phyloP scores from a whole-genome alignment of 2,888 invertebrate genomes.

The Unio pictorum region DNA sequence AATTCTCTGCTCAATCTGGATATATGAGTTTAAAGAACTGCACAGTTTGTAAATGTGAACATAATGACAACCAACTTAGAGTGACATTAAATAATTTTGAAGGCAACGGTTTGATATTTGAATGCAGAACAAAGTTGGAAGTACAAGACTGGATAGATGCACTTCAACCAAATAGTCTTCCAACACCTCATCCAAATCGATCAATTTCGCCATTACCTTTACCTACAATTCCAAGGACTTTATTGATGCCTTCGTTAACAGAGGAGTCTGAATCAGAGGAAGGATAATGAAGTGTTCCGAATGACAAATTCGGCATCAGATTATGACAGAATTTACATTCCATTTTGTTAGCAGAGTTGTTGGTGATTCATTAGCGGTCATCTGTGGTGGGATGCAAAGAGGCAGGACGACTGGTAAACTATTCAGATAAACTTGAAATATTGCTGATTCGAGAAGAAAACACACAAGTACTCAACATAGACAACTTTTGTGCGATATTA shows the following conservation, averaged over 20 bases:
- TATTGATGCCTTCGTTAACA: conserved; percentile 48
- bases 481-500: no score
- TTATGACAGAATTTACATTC: background rate
- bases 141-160: conserved; percentile 44
- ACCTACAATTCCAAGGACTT: conserved; percentile 49
- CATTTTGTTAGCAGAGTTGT: no score
- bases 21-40: conserved; percentile 53
- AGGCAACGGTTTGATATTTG: conserved; percentile 48
- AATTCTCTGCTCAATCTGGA: conserved; percentile 42
- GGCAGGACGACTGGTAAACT: no score
- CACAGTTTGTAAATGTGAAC: conserved; percentile 27
- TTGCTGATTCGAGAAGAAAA: no score
- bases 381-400: no score
- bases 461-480: no score
- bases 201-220: conserved; percentile 45
- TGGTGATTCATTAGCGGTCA: no score
- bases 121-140: conserved; percentile 26
- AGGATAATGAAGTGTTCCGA: background rate
- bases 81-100: conserved; percentile 53
- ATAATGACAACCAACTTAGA: conserved; percentile 32
- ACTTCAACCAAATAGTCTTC: conserved; percentile 32
- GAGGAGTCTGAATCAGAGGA: conserved; percentile 25
- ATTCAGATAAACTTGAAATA: no score
- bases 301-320: background rate
- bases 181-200: conserved; percentile 37